A percentile compares a stretch with the other conserved stretches of the same genome.
Conservation (phyloP, 1,140 invertebrate species). For the Papilio glaucus region DNA sequence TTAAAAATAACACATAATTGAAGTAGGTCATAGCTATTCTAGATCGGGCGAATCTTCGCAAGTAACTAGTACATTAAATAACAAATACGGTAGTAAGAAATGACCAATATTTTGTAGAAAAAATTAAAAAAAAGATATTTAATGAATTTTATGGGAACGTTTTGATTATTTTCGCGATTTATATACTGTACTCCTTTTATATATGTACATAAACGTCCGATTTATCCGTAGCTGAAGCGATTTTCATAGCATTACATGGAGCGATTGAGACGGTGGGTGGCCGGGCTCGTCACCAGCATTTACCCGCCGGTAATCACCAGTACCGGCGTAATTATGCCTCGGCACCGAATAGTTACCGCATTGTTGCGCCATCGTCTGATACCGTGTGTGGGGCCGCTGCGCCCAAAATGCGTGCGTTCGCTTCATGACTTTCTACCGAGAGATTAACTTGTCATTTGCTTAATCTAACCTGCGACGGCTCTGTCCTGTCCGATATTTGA, state of each 20-base stretch:
- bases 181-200: neutral
- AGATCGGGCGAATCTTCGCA: too few species aligned
- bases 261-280: slow-evolving; percentile 55
- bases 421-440: slow-evolving; percentile 5
- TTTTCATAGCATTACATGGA: neutral
- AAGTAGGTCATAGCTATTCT: too few species aligned
- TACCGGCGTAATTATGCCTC: slow-evolving; percentile 66
- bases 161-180: too few species aligned
- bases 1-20: too few species aligned
- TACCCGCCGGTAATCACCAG: slow-evolving; percentile 58
- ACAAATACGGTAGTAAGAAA: too few species aligned
- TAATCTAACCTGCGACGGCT: neutral
- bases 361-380: slow-evolving; percentile 60
- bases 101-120: too few species aligned
- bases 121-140: too few species aligned
- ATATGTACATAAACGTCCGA: neutral
- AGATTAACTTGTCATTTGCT: slow-evolving; percentile 24
- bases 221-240: neutral
- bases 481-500: neutral
- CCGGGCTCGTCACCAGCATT: slow-evolving; percentile 52
- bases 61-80: too few species aligned
- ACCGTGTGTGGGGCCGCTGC: slow-evolving; percentile 59
- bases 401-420: slow-evolving; percentile 31
- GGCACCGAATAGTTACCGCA: slow-evolving; percentile 66
- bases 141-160: too few species aligned